Conservation (phyloP, 2,888 invertebrate genomes). For the Scaptomyza cyrtandrae region DNA sequence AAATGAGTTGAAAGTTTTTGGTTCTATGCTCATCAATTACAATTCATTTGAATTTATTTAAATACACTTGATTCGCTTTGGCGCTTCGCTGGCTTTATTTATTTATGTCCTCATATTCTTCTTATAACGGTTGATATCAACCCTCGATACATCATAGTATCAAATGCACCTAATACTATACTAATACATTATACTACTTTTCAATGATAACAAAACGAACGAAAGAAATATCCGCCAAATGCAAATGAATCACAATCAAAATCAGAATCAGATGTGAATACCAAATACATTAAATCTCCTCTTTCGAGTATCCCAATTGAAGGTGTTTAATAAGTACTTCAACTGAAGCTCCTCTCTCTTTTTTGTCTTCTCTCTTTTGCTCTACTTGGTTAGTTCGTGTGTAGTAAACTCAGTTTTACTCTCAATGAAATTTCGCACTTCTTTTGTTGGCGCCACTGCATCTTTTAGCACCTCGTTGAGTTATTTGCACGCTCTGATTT, state of each 20-base stretch:
- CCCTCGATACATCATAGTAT: conserved; percentile 62
- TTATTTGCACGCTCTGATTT: conserved; percentile 70
- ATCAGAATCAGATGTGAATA: conserved; percentile 43
- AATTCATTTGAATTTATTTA: conserved; percentile 78
- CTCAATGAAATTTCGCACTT: conserved; percentile 55
- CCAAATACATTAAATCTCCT: conserved; percentile 16
- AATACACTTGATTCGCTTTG: conserved; percentile 69
- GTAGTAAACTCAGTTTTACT: conserved; percentile 11
- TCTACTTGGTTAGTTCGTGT: not conserved
- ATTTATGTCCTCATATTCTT: conserved; percentile 14
- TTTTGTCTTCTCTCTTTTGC: not conserved
- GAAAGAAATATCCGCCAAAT: conserved; percentile 47
- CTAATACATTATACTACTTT: conserved; percentile 71
- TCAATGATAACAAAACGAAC: conserved; percentile 46
- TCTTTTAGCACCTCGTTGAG: conserved; percentile 68
- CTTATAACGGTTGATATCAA: conserved; percentile 43
- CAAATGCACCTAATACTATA: conserved; percentile 55
- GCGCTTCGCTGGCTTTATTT: conserved; percentile 22
- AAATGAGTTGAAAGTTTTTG: conserved; percentile 18
- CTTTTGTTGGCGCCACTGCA: conserved; percentile 59
- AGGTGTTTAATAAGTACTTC: conserved; percentile 14
- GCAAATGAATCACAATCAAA: conserved; percentile 67
- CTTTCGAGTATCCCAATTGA: conserved; percentile 15
- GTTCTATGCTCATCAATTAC: conserved; percentile 63
- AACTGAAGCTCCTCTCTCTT: not conserved